These are phyloP conservation scores for Schizopygopsis pylzovi DNA, from an alignment of 2,797 vertebrate species.

Conservation along the genomic window DNA sequence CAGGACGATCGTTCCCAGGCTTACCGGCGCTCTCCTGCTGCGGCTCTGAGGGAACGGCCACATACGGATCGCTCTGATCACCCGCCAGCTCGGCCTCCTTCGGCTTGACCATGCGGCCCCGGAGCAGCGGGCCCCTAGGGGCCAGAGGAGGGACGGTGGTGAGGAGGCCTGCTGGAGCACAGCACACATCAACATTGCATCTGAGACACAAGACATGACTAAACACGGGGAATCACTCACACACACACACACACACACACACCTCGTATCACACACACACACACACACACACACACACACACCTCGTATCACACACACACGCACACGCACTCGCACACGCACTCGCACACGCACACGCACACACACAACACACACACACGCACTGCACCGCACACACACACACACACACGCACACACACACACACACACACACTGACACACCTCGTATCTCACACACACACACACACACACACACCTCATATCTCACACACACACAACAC, in stretches of 20 bases:
- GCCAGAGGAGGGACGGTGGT: slow-evolving; percentile 83
- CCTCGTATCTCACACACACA: too few relatives aligned
- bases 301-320: too few relatives aligned
- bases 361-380: too few relatives aligned
- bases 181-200: slow-evolving; percentile 43
- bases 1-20: slow-evolving; percentile 91
- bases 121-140: slow-evolving; percentile 84
- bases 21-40: slow-evolving; percentile 98
- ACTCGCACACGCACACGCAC: too few relatives aligned
- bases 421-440: too few relatives aligned
- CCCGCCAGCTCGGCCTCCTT: slow-evolving; percentile 85
- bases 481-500: too few relatives aligned
- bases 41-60: slow-evolving; percentile 94
- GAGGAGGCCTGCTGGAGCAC: slow-evolving; percentile 91
- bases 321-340: not conserved
- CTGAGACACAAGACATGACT: not conserved
- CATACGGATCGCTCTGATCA: slow-evolving; percentile 93
- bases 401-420: too few relatives aligned
- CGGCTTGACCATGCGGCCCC: slow-evolving; percentile 89
- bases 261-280: too few relatives aligned
- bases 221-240: too few relatives aligned
- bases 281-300: not conserved
- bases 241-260: too few relatives aligned
- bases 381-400: too few relatives aligned
- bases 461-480: too few relatives aligned